Conservation (phyloP, 37 sponge, comb jelly and placozoan genomes). For the Sycon ciliatum region DNA sequence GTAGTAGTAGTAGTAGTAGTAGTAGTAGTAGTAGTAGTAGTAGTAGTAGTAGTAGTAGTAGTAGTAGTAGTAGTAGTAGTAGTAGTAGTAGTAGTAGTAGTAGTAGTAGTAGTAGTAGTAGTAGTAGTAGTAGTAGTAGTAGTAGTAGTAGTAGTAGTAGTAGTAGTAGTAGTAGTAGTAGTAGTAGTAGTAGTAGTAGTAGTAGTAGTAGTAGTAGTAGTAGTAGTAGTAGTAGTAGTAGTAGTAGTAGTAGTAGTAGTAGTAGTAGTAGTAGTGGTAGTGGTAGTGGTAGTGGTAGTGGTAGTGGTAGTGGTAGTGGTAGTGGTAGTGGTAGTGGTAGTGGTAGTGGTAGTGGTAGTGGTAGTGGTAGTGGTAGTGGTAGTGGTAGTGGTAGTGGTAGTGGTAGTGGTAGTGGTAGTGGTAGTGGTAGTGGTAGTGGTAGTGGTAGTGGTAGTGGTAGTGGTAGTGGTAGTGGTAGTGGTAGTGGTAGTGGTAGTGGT, state of each 20-base stretch:
- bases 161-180: neutral
- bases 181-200: slow-evolving; percentile 2
- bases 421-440: neutral
- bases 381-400: neutral
- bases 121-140: neutral
- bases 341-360: neutral
- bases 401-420: neutral
- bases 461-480: neutral
- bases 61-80: slow-evolving; percentile 1
- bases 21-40: neutral
- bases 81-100: slow-evolving; percentile 1
- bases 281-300: neutral
- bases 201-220: neutral
- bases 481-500: neutral
- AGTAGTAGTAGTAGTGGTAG: slow-evolving; percentile 1
- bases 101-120: slow-evolving; percentile 1
- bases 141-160: slow-evolving; percentile 2
- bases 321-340: neutral
- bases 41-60: neutral
- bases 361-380: neutral
- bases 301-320: neutral
- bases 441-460: neutral
- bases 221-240: slow-evolving; percentile 2
- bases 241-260: neutral
- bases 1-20: slow-evolving; percentile 2